Base-by-base conservation (phyloP, 2,113 vertebrate genomes). In the Plestiodon gilberti region DNA sequence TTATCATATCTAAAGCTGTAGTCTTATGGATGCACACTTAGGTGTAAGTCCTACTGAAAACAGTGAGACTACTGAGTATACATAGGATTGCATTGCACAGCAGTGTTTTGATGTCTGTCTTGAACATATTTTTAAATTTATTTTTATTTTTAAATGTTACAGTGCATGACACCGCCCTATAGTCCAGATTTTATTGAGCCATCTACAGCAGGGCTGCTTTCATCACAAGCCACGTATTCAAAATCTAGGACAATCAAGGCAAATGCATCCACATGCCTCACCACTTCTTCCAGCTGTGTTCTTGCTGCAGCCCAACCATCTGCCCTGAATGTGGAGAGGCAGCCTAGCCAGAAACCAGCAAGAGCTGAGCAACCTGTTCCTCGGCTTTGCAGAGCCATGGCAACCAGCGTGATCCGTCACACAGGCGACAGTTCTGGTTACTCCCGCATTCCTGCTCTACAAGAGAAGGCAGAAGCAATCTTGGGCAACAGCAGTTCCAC, bases 111-210 rank as follows among this genome's bases (percentile, higher is more conserved):
- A 71, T 70, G 11, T 79, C 14, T 30, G 38, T 33, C 43, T 48
- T 48, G 4, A 48, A 48, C 43, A 48, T 48, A 48, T 64, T 28
- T 13, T 57, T 81, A 35, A 52, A 61, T 38, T 43, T 30, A 43
- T 17, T 3, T 17, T 35, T 90, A 57, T 81, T 87, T 73, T 91
- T 38, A 78, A 75, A 85, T 48, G 28, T 92, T 85, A 13, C 93
- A 99, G 99, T 99, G 98, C 87, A 99, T 99, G 97, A 99, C 98
- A 79, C 99, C 98, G 33, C 99, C 98, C 35, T 98, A 98, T 93
- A 99, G 99, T 94, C 99, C 99, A 2, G 98, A 97, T 91, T 98
- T 98, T 1, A 67, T 93, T 0, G 99, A 99, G 91, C 94, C 97
- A 1, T 94, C 96, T 0, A 90, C 95, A 4, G 94, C 96, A 3